Evolutionary conservation across 2,797 vertebrate species (phyloP).

Genomic region (Tolypeutes matacus): DNA sequence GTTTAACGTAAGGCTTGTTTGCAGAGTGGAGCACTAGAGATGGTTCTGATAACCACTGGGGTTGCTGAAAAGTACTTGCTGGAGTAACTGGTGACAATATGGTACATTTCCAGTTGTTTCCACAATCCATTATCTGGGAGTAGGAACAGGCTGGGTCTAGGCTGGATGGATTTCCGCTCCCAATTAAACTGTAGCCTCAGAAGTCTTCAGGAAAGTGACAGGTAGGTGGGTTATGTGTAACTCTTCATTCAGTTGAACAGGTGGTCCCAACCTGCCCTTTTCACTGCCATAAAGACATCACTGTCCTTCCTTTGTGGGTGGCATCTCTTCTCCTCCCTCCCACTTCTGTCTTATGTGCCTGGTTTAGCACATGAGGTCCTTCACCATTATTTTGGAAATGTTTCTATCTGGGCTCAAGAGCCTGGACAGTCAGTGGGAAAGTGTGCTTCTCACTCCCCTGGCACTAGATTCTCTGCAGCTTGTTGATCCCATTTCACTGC

Average conservation of each 20-base stretch:
- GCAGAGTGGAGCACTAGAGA: neutral
- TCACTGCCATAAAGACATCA: neutral
- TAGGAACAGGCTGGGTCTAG: neutral
- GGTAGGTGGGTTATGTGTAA: neutral
- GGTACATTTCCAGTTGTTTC: neutral
- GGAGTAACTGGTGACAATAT: neutral
- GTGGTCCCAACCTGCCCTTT: neutral
- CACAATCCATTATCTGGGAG: neutral
- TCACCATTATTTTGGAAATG: neutral
- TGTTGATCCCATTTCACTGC: neutral
- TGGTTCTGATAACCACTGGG: neutral
- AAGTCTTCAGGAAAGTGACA: slow-evolving; percentile 45
- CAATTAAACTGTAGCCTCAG: neutral
- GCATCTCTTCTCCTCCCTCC: neutral
- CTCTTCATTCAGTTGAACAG: neutral
- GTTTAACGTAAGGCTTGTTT: neutral
- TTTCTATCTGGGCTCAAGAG: neutral
- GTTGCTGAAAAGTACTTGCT: neutral
- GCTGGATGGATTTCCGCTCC: neutral
- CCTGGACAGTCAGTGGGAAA: neutral
- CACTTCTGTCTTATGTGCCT: neutral
- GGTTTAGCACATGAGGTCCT: neutral
- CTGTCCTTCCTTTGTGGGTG: neutral
- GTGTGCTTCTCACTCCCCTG: neutral
- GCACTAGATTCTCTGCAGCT: neutral